Evolutionary conservation across 2,888 invertebrate genomes (phyloP).

Genomic region (Baccha elongata): DNA sequence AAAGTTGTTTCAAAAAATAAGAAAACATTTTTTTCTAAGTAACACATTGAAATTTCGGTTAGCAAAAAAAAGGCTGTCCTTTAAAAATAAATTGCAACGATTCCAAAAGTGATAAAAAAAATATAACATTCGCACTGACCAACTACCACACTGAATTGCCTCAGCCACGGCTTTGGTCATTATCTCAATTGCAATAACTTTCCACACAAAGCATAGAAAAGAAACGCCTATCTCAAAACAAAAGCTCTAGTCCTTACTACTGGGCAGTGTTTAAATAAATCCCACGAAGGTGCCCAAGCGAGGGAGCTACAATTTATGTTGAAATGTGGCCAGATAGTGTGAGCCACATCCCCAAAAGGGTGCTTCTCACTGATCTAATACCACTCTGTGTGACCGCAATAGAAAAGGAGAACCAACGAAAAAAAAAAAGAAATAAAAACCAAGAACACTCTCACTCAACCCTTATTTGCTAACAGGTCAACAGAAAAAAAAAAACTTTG

Average conservation of each 20-base stretch:
- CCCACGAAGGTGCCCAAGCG: constrained; percentile 39
- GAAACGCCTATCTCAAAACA: constrained; percentile 10
- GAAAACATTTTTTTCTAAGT: too few species aligned
- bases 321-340: constrained; percentile 52
- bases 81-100: neutral
- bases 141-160: constrained; percentile 20
- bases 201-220: constrained; percentile 24
- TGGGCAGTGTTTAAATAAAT: constrained; percentile 22
- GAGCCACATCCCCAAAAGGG: constrained; percentile 23
- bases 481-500: constrained; percentile 23
- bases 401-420: constrained; percentile 2
- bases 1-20: too few species aligned
- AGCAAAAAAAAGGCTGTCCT: too few species aligned
- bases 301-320: constrained; percentile 53
- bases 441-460: constrained; percentile 39
- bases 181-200: constrained; percentile 64
- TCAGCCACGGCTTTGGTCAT: constrained; percentile 25
- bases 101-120: constrained; percentile 3
- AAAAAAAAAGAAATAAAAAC: neutral
- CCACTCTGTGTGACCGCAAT: constrained; percentile 53
- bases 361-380: constrained; percentile 61
- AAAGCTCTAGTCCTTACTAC: constrained; percentile 5
- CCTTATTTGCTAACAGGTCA: constrained; percentile 50
- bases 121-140: neutral
- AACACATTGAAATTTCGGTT: too few species aligned